These are phyloP conservation scores for Chymomyza costata DNA, from an alignment of 1,140 invertebrate genomes.

Conservation along the genomic window DNA sequence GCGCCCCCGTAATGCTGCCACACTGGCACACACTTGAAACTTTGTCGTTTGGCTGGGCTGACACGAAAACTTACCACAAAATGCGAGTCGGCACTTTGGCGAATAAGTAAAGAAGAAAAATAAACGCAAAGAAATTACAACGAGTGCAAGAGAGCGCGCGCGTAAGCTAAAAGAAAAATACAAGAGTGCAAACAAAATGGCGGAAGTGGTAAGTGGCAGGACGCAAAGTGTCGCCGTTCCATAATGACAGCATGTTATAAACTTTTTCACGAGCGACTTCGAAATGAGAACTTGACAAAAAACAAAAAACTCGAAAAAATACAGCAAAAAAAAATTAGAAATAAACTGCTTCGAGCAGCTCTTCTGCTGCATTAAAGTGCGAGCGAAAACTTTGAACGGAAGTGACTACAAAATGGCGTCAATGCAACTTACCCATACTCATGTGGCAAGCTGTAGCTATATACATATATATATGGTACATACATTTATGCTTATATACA, in stretches of 20 bases:
- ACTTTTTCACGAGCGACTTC: conserved; percentile 12
- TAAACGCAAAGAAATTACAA: conserved; percentile 60
- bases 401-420: conserved; percentile 28
- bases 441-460: conserved; percentile 28
- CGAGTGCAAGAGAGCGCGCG: no score
- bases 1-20: no score
- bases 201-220: conserved; percentile 5
- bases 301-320: background rate
- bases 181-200: conserved; percentile 26
- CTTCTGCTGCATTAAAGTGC: conserved; percentile 27
- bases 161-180: conserved; percentile 9
- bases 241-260: conserved; percentile 67
- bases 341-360: no score
- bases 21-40: conserved; percentile 51
- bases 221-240: conserved; percentile 59
- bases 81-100: conserved; percentile 21
- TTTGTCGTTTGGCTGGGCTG: conserved; percentile 16
- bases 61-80: conserved; percentile 63
- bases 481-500: no score
- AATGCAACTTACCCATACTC: conserved; percentile 11
- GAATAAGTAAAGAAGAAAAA: conserved; percentile 31
- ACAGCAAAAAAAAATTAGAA: background rate
- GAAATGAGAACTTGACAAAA: background rate
- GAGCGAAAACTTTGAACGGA: no score
- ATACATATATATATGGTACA: conserved; percentile 8